Evolutionary conservation across 30 jellyfish, hydroid and myxozoan species (phyloP).

Genomic region (Turritopsis dohrnii): DNA sequence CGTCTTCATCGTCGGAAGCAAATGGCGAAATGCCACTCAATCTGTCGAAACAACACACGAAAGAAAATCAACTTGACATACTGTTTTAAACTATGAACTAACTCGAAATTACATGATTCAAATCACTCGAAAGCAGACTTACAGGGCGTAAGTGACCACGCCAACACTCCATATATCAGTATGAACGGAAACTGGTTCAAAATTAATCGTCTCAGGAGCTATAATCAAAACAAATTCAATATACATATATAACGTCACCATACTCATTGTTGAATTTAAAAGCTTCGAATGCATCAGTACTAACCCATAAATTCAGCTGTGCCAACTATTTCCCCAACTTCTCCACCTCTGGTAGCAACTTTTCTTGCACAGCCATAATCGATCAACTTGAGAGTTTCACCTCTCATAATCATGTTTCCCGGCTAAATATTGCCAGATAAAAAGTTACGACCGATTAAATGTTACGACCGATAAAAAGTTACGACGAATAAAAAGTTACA

Average conservation of each 20-base stretch:
- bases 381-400: constrained; percentile 56
- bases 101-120: background rate
- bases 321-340: constrained; percentile 99
- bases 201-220: constrained; percentile 97
- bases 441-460: background rate
- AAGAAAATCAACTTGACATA: background rate
- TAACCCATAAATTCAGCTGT: constrained; percentile 95
- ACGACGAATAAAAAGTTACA: constrained; percentile 1
- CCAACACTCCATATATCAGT: constrained; percentile 98
- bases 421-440: constrained; percentile 57
- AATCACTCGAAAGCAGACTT: constrained; percentile 20
- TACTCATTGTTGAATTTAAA: too few species aligned
- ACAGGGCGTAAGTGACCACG: constrained; percentile 84
- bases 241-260: background rate
- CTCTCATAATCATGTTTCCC: constrained; percentile 68
- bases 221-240: constrained; percentile 4
- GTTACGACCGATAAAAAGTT: background rate
- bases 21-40: constrained; percentile 96
- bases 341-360: constrained; percentile 62
- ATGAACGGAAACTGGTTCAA: constrained; percentile 73
- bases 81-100: background rate
- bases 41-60: constrained; percentile 25
- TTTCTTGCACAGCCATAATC: constrained; percentile 85
- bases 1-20: constrained; percentile 97
- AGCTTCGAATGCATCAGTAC: background rate